These are phyloP conservation scores for Cladopsammia gracilis DNA, from an alignment of 64 coral and sea anemone genomes.

Conservation along the genomic window DNA sequence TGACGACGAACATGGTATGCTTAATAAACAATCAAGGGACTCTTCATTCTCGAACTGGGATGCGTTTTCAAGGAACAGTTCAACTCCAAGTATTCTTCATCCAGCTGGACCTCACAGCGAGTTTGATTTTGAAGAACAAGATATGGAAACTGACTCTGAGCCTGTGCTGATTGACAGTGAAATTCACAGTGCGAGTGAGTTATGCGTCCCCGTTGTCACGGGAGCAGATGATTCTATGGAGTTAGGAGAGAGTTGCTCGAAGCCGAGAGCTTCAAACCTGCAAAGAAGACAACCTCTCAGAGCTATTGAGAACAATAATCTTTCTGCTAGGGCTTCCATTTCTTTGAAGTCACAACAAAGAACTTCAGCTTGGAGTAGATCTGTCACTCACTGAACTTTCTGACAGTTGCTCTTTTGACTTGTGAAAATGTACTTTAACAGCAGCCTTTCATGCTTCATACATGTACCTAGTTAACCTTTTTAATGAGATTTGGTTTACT, in stretches of 20 bases:
- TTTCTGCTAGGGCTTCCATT: not conserved
- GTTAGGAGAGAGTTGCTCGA: not conserved
- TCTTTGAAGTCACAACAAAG: slow-evolving; percentile 25
- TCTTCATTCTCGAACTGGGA: slow-evolving; percentile 89
- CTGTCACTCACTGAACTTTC: slow-evolving; percentile 7
- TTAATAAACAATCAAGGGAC: slow-evolving; percentile 81
- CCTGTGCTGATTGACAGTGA: slow-evolving; percentile 60
- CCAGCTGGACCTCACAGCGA: slow-evolving; percentile 26
- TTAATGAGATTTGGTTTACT: too few species aligned
- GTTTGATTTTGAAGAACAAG: slow-evolving; percentile 71
- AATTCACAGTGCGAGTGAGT: slow-evolving; percentile 76
- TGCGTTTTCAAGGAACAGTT: slow-evolving; percentile 69
- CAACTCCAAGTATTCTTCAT: slow-evolving; percentile 90
- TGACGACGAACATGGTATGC: slow-evolving; percentile 57
- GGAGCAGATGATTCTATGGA: slow-evolving; percentile 38
- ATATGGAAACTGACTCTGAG: slow-evolving; percentile 82
- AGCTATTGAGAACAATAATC: slow-evolving; percentile 72
- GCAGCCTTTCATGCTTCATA: too few species aligned
- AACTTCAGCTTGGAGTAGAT: slow-evolving; percentile 2
- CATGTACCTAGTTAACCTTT: too few species aligned
- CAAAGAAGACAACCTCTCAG: slow-evolving; percentile 67
- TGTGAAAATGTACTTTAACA: too few species aligned
- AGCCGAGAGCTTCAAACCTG: not conserved
- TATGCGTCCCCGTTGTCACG: slow-evolving; percentile 62
- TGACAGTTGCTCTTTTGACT: not conserved